These are phyloP conservation scores for Heliconius hermathena DNA, from an alignment of 1,140 invertebrate genomes.

Conservation along the genomic window DNA sequence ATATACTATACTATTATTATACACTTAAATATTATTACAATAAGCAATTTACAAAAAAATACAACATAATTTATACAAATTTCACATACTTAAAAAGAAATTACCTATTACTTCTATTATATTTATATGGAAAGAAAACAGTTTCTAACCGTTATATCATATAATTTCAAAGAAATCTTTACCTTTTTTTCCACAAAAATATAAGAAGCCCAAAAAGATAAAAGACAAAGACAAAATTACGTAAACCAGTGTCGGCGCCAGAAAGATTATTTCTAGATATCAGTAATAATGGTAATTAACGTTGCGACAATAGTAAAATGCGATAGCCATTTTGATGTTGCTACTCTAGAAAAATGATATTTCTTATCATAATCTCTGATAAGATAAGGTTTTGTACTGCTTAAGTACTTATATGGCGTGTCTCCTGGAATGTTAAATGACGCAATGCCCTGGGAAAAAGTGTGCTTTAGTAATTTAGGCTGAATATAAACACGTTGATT, in stretches of 20 bases:
- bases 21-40: too few relatives aligned
- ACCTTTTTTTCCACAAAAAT: background rate
- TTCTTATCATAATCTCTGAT: conserved; percentile 38
- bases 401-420: background rate
- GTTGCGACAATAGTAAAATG: conserved; percentile 16
- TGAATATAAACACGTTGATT: too few relatives aligned
- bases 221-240: background rate
- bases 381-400: conserved; percentile 43
- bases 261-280: background rate
- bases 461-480: background rate
- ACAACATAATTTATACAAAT: background rate
- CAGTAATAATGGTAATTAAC: background rate
- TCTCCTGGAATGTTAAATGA: conserved; percentile 11
- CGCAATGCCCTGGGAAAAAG: background rate
- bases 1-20: too few relatives aligned
- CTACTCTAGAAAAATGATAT: background rate
- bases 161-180: background rate
- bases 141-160: background rate
- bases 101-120: background rate
- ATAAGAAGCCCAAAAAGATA: background rate
- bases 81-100: background rate
- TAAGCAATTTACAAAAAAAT: background rate
- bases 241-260: background rate
- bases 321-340: background rate
- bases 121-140: background rate